Percentiles rank a stretch among this genome's conserved stretches.
These are phyloP conservation scores for Melikaiella ostensackeni DNA, from an alignment of 2,888 invertebrate genomes.

Conservation along the genomic window DNA sequence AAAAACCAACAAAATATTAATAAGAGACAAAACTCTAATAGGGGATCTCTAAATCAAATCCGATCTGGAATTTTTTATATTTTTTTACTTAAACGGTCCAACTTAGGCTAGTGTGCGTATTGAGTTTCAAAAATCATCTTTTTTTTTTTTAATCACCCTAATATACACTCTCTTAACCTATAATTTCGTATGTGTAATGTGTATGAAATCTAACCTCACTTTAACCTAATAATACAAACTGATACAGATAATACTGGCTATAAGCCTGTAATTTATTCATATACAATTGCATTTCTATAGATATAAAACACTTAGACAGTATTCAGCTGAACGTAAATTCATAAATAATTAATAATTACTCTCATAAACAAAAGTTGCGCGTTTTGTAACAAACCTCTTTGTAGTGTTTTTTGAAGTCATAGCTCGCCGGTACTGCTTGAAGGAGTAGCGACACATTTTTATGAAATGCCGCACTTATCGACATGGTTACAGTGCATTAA, in stretches of 20 bases:
- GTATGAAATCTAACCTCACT: slow-evolving; percentile 9
- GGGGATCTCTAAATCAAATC: too few relatives aligned
- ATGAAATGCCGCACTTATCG: slow-evolving; percentile 62
- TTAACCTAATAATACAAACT: neutral
- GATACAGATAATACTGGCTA: neutral
- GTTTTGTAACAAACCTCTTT: slow-evolving; percentile 25
- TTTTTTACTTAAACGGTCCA: too few relatives aligned
- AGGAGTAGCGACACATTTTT: slow-evolving; percentile 68
- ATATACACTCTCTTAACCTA: too few relatives aligned
- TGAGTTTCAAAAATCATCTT: too few relatives aligned
- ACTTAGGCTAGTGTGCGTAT: too few relatives aligned
- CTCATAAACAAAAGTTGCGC: slow-evolving; percentile 17
- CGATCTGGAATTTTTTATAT: too few relatives aligned
- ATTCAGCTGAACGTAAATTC: neutral
- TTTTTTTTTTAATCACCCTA: too few relatives aligned
- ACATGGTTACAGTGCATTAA: slow-evolving; percentile 26
- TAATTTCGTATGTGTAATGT: too few relatives aligned
- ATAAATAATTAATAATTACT: neutral
- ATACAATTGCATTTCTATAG: neutral
- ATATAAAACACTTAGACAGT: neutral
- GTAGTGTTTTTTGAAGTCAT: slow-evolving; percentile 61
- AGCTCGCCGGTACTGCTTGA: slow-evolving; percentile 63
- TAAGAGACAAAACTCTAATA: too few relatives aligned
- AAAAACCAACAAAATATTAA: too few relatives aligned
- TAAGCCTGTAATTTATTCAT: neutral